Evolutionary conservation across 2,797 vertebrate genomes (phyloP).

Genomic region (Mus spretus): DNA sequence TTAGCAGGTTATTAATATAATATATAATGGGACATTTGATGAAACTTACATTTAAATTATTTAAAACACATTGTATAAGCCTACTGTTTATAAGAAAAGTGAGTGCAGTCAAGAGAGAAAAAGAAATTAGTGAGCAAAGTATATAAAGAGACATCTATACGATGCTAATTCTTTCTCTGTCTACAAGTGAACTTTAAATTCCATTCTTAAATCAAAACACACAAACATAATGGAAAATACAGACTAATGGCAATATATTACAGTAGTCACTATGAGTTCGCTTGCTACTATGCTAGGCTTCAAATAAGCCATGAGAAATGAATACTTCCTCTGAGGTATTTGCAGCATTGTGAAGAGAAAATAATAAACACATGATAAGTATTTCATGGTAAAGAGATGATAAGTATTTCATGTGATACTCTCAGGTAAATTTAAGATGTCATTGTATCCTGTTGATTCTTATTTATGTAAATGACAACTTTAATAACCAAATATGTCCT

Average conservation of each 20-base stretch:
- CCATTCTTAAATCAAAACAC: neutral
- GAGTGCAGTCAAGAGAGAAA: neutral
- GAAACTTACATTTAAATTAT: neutral
- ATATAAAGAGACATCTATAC: neutral
- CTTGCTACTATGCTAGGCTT: neutral
- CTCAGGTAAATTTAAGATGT: neutral
- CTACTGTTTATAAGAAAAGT: neutral
- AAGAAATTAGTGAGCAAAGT: neutral
- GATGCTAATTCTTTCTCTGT: neutral
- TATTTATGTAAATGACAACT: neutral
- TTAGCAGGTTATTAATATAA: neutral
- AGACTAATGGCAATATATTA: neutral
- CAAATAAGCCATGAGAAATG: conserved; percentile 6
- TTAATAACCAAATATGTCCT: neutral
- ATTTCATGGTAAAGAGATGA: neutral
- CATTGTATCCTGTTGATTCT: neutral
- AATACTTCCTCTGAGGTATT: neutral
- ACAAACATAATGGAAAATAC: conserved; percentile 12
- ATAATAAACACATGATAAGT: neutral
- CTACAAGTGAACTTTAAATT: neutral
- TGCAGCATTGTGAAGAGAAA: neutral
- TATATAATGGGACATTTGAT: neutral
- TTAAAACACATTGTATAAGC: neutral
- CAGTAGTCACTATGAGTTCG: neutral
- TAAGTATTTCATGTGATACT: neutral